These are phyloP conservation scores for Peromyscus californicus DNA, from an alignment of 2,113 vertebrate genomes.

Conservation along the genomic window DNA sequence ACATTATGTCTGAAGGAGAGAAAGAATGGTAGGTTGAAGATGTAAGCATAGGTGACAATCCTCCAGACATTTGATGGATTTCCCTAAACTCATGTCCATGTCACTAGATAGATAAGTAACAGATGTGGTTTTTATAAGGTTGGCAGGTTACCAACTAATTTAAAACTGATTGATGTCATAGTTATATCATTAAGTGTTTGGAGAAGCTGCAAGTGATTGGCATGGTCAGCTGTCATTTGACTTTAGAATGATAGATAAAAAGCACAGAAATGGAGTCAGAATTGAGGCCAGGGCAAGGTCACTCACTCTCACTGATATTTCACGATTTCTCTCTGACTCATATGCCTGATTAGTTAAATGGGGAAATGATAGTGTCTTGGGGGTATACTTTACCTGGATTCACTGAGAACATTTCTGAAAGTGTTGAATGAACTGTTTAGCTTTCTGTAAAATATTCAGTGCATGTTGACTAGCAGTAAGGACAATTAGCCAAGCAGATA, in stretches of 20 bases:
- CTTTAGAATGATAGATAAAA: constrained; percentile 33
- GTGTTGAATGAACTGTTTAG: neutral
- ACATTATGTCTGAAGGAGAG: neutral
- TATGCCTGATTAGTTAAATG: constrained; percentile 12
- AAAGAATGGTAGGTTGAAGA: neutral
- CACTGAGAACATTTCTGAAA: neutral
- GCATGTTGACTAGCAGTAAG: constrained; percentile 2
- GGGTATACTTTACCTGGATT: neutral
- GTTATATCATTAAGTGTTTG: neutral
- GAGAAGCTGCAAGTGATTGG: neutral
- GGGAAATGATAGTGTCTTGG: neutral
- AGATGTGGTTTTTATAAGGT: neutral
- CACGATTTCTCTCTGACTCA: constrained; percentile 5
- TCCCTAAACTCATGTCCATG: neutral
- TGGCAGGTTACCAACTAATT: neutral
- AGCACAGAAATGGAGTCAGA: constrained; percentile 21
- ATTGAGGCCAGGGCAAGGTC: neutral
- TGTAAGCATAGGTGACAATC: neutral
- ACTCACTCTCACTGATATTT: neutral
- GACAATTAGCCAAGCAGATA: neutral
- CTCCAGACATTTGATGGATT: neutral
- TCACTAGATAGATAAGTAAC: neutral
- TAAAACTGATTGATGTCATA: neutral
- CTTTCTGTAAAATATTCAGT: neutral
- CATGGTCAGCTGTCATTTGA: neutral